Evolutionary conservation across 2,797 vertebrate genomes (phyloP), one percentile per base, ranked within the genome.

Genomic region (Thaleichthys pacificus): DNA sequence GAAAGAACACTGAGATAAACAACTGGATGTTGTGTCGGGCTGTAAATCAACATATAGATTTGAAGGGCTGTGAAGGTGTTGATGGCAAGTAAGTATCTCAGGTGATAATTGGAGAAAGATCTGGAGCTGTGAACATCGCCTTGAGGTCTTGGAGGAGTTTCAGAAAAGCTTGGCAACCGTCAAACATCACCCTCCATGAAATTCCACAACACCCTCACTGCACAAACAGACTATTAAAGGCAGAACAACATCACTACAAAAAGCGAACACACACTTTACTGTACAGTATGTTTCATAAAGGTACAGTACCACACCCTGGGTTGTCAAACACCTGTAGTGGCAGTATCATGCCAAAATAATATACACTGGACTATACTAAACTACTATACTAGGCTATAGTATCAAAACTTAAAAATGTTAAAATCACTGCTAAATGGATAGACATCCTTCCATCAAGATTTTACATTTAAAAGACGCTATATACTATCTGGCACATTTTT

Each of bases 141-240:
- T 77, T 78, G 70, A 76, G 72, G 80, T 77, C 77, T 80, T 80
- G 80, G 67, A 81, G 77, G 77, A 82, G 75, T 80, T 79, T 76
- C 71, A 77, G n/a, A 74, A 73, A 78, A 69, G 74, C 80, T 78
- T 86, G 80, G 84, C 77, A 82, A 75, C 73, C 71, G 71, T 71
- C 71, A 76, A 69, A 81, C 77, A 77, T 77, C 80, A 73, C 57
- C 78, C 77, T 69, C 77, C 78, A 75, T 69, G 58, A 77, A 68
- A 72, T 72, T 81, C 74, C 76, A 76, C 69, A 82, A 80, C 79
- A 57, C 67, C 62, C 38, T 21, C 77, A 70, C 63, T 66, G 74
- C 76, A 70, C 66, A 79, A 73, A 77, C 65, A 74, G 66, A 79
- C 71, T 57, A 73, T n/a, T 47, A 47, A 14, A 12, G 61, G 73